Base-by-base conservation (phyloP, 1,140 invertebrate genomes). In the Hyles vespertilio region DNA sequence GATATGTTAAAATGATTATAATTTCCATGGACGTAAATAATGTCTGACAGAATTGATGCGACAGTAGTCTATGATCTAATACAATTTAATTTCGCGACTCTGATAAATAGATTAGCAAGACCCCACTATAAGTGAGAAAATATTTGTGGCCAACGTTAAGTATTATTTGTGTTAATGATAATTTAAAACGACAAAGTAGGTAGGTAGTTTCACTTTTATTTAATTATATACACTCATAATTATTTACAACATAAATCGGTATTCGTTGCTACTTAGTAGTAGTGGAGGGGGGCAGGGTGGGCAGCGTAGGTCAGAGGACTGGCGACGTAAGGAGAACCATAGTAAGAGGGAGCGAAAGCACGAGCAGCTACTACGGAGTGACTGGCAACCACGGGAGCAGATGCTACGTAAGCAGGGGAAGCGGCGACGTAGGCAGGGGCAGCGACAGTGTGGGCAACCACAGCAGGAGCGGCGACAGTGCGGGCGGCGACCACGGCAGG, bases 121-220 rank as follows among this genome's bases (percentile, higher is more conserved):
- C 22, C 2, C 22, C 22, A 22, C 1, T 22, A 22, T 22, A 22
- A 22, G 22, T 22, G 22, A 22, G 2, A 22, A 22, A 22, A 22
- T 22, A 22, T 22, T 22, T 22, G 22, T 22, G 22, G 1, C 22
- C 22, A 22, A 22, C 22, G 22, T 22, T 22, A 22, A 22, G 22
- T 22, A 22, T 22, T 22, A 2, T 2, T 1, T 40, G 8, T 0
- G 8, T 40, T 5, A 40, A 5, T 40, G 36, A 40, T 5, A 40
- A 40, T 40, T 40, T 40, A 54, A 59, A 45, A 36, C n/a, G 49
- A 32, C 40, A 55, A 51, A 52, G 51, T 61, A 43, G 22, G 48
- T 50, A 50, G 46, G 56, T 65, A 62, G 57, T 62, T 63, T 65
- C 61, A 65, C 54, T 53, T 65, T 63, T 56, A 47, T 47, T 65